Conservation (phyloP, 1,140 invertebrate species). For the Eupristina koningsbergeri region DNA sequence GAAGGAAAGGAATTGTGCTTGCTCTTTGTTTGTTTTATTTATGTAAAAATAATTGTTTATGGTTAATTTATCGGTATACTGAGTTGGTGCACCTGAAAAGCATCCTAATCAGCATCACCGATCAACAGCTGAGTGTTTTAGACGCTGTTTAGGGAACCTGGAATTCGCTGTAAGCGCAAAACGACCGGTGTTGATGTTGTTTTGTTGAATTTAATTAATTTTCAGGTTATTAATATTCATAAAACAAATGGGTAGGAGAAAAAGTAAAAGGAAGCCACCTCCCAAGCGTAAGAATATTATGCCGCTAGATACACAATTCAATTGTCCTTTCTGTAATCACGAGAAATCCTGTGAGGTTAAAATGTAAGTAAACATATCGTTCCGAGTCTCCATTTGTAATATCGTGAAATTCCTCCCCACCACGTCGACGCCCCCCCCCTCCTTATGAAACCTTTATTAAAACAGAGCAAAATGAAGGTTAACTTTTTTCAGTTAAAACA, state of each 20-base stretch:
- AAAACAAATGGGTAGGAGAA: constrained; percentile 90
- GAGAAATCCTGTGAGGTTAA: constrained; percentile 99
- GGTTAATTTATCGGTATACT: background rate
- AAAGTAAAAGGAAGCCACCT: constrained; percentile 97
- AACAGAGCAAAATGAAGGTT: constrained; percentile 33
- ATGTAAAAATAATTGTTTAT: background rate
- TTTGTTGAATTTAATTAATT: background rate
- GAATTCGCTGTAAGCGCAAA: background rate
- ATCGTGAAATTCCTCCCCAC: constrained; percentile 23
- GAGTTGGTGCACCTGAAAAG: background rate
- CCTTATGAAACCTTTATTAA: constrained; percentile 35
- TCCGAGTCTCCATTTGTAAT: background rate
- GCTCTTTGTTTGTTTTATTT: background rate
- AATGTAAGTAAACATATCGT: constrained; percentile 85
- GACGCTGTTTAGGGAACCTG: background rate
- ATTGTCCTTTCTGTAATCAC: constrained; percentile 99
- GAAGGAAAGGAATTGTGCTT: background rate
- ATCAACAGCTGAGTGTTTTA: background rate
- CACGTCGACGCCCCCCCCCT: background rate
- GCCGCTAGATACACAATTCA: constrained; percentile 95
- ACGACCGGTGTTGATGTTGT: background rate
- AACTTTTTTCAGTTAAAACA: constrained; percentile 9
- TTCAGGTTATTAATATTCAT: background rate
- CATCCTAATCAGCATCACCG: background rate
- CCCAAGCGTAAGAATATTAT: constrained; percentile 95